Evolutionary conservation across 2,888 invertebrate species (phyloP), one percentile per base, ranked within the genome.

Genomic region (Xanthia icteritia): DNA sequence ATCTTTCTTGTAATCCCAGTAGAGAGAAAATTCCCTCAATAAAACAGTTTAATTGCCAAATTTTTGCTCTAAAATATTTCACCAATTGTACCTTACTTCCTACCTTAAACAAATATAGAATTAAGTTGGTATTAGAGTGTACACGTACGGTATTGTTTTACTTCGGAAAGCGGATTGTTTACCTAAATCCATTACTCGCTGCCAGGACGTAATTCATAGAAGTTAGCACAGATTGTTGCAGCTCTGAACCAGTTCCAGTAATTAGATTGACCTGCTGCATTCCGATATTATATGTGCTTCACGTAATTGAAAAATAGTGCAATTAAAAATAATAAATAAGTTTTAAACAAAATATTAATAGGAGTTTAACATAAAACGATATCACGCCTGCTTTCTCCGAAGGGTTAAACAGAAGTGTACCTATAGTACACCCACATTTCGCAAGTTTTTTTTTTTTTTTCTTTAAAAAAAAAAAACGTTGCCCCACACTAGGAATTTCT

Each of bases 211-310:
- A 58, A 17, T 56, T 39, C n/a, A 17, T 27, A 56, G n/a, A 61
- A 54, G 48, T 81, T 71, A 36, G 45, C 63, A 64, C 64, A 69
- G 71, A 65, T 77, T 68, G 64, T 73, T 73, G 64, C 45, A 64
- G 61, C 73, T 86, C 36, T 80, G 83, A 81, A 81, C 81, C 76
- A 83, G 82, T 83, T 86, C 27, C 66, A 81, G 76, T 88, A 87
- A 90, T 89, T 85, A 89, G 86, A 87, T 89, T 87, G 84, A 79
- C 87, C 82, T 81, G 76, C 71, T 86, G 20, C 23, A 54, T 73
- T 77, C 51, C 15, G 39, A 65, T 48, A 79, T 76, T 60, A 68
- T 67, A n/a, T 73, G 69, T 61, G 15, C 23, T 48, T 54, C 54
- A 56, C 54, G 42, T 63, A 65, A 20, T 31, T 74, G 36, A 36